These are phyloP conservation scores for Cerceris ruficornis DNA, from an alignment of 2,888 invertebrate genomes.

Conservation along the genomic window DNA sequence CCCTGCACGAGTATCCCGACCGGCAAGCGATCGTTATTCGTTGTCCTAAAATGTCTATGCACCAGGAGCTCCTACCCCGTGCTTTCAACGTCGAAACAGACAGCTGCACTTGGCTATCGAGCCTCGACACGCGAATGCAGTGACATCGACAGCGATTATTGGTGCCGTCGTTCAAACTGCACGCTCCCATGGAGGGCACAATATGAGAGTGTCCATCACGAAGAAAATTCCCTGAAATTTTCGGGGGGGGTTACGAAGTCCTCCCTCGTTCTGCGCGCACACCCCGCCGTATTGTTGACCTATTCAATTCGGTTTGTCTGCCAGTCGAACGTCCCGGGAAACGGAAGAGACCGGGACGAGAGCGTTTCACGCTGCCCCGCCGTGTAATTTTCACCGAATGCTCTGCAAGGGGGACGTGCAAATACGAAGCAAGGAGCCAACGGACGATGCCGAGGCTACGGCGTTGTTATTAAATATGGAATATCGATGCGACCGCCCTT, in stretches of 20 bases:
- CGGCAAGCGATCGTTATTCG: not conserved
- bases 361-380: constrained; percentile 14
- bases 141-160: constrained; percentile 57
- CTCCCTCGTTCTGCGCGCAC: constrained; percentile 16
- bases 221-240: constrained; percentile 46
- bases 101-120: constrained; percentile 27
- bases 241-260: constrained; percentile 6
- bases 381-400: constrained; percentile 33
- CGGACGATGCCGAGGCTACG: constrained; percentile 21
- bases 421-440: constrained; percentile 11
- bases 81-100: constrained; percentile 12
- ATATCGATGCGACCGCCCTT: constrained; percentile 18
- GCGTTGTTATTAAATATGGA: constrained; percentile 25
- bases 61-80: not conserved
- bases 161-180: constrained; percentile 55
- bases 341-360: constrained; percentile 20
- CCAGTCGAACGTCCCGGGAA: constrained; percentile 12
- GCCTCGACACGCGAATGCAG: constrained; percentile 32
- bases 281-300: constrained; percentile 30
- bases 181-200: constrained; percentile 32
- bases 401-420: constrained; percentile 1
- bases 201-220: constrained; percentile 62
- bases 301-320: constrained; percentile 34
- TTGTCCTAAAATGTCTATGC: not conserved
- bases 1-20: not conserved